Base-by-base conservation (phyloP, 2,797 vertebrate genomes). In the Tenualosa thibaudeaui region DNA sequence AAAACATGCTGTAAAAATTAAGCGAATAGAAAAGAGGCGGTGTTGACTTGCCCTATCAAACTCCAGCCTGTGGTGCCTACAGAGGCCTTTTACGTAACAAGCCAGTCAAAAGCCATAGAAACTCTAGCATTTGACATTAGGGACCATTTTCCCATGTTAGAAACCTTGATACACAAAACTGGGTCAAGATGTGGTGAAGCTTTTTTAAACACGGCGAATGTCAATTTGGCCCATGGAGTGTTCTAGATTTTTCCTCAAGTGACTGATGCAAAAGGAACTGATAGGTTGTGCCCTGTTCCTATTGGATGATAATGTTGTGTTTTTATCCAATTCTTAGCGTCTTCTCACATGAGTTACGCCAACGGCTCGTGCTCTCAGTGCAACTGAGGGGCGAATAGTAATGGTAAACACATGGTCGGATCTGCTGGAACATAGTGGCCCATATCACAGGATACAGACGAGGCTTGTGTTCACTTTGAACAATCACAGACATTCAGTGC, bases 401-500 rank as follows among this genome's bases (percentile, higher is more conserved):
- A 78, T 78, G 71, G 86, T 78, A 84, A 87, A 85, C 86, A 83
- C 68, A 68, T 81, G 78, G 50, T 19, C 6, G 40, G 37, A 5
- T n/a, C 19, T 10, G 71, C 84, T 62, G 51, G 84, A 75, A 85
- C 78, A 87, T 62, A 87, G 53, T 81, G 84, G 84, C 89, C 90
- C 87, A 90, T 84, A 83, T 81, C n/a, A 81, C 90, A 90, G 90
- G 89, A 92, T 90, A 88, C 86, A 89, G 90, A 84, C 82, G 0
- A 26, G 84, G 68, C 87, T 89, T 87, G 84, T 87, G 88, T 90
- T 87, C 85, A 84, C 84, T 87, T 86, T 84, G 88, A 92, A 92
- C 91, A 91, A 91, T 92, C 88, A 90, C 88, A 86, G 86, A 88
- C 89, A 88, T 92, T 91, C 88, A 93, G 62, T 89, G 84, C 71